These are phyloP conservation scores for Hybognathus amarus DNA, from an alignment of 2,797 vertebrate species.

Conservation along the genomic window DNA sequence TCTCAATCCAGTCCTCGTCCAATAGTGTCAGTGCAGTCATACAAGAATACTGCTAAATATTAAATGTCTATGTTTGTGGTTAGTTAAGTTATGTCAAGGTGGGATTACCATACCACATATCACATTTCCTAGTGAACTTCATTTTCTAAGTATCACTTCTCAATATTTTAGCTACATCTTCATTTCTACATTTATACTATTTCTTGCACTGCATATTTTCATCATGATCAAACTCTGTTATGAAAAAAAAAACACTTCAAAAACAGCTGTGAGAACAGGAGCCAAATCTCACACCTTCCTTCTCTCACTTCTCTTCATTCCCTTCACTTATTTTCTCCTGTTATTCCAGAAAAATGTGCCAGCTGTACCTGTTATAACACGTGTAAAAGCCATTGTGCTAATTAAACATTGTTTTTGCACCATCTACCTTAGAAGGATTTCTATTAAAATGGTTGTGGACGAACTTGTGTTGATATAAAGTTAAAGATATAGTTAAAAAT, in stretches of 20 bases:
- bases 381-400: conserved; percentile 29
- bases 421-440: background rate
- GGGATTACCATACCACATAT: background rate
- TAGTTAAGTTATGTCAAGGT: conserved; percentile 3
- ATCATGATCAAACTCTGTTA: conserved; percentile 56
- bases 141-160: conserved; percentile 31
- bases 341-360: background rate
- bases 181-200: conserved; percentile 62
- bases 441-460: background rate
- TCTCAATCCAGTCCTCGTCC: background rate
- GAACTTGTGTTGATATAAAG: background rate
- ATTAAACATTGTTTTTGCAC: conserved; percentile 43
- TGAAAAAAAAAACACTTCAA: conserved; percentile 50
- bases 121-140: conserved; percentile 48
- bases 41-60: background rate
- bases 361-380: background rate
- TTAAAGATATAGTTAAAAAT: background rate
- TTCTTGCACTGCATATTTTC: conserved; percentile 60
- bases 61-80: background rate
- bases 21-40: background rate
- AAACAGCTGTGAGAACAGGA: conserved; percentile 55
- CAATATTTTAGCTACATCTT: conserved; percentile 39
- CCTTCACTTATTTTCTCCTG: conserved; percentile 15
- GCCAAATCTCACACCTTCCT: conserved; percentile 51
- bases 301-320: conserved; percentile 20